phyloP scores from a whole-genome alignment of 2,113 vertebrate species.

The Redunca redunca region DNA sequence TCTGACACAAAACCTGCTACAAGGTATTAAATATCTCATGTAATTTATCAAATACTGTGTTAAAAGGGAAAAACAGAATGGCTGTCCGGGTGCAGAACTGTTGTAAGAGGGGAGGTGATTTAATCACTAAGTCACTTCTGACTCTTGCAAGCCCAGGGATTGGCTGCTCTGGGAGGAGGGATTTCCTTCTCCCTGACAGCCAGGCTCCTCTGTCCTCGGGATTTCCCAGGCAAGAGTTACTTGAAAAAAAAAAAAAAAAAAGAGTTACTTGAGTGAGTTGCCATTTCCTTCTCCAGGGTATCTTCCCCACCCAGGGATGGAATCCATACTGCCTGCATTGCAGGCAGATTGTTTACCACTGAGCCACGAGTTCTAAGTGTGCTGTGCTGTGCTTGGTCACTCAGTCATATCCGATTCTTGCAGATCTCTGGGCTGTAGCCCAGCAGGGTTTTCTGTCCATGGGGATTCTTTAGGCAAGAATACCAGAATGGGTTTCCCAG shows the following conservation, averaged over 20 bases:
- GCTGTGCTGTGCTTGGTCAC: not conserved
- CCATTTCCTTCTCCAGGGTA: not conserved
- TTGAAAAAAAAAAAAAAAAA: no score
- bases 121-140: not conserved
- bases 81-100: not conserved
- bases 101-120: not conserved
- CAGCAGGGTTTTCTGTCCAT: not conserved
- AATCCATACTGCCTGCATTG: not conserved
- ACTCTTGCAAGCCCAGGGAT: not conserved
- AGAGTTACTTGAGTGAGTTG: not conserved
- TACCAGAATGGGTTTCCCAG: rapidly evolving
- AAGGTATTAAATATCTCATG: not conserved
- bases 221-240: not conserved
- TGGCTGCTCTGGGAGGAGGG: not conserved
- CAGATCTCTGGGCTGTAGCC: not conserved
- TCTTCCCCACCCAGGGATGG: not conserved
- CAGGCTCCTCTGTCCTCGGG: not conserved
- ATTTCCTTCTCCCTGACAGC: not conserved
- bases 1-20: not conserved
- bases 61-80: not conserved
- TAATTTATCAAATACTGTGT: not conserved
- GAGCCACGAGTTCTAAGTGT: not conserved
- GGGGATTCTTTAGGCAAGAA: not conserved
- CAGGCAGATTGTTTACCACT: not conserved
- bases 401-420: not conserved